Evolutionary conservation across 2,113 vertebrate species (phyloP).

Genomic region (Micronycteris hirsuta): DNA sequence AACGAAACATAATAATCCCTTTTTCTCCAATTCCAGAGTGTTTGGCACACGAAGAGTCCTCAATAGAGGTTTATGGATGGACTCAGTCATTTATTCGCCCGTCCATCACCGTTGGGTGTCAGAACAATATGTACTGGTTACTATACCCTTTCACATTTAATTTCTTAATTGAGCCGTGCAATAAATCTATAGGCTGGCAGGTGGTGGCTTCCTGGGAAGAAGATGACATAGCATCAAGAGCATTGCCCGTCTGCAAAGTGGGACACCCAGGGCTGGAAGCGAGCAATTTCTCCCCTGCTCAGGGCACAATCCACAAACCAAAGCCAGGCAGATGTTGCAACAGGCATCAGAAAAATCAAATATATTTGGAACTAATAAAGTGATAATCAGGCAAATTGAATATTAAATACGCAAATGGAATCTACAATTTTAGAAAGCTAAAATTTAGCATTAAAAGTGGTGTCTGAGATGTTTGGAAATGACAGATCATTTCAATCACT

Average conservation of each 20-base stretch:
- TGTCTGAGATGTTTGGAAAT: conserved; percentile 48
- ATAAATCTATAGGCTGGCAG: background rate
- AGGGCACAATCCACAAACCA: background rate
- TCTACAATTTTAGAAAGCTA: background rate
- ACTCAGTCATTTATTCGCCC: background rate
- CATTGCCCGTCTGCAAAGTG: background rate
- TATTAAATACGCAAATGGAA: conserved; percentile 31
- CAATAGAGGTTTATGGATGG: background rate
- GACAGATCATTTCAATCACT: conserved; percentile 38
- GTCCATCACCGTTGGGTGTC: background rate
- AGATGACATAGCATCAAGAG: accelerated
- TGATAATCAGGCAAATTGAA: conserved; percentile 39
- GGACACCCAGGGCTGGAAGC: background rate
- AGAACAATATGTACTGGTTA: background rate
- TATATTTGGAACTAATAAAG: conserved; percentile 28
- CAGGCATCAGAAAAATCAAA: background rate
- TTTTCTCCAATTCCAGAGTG: background rate
- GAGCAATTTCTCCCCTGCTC: background rate
- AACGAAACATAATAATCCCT: background rate
- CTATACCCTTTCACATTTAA: background rate
- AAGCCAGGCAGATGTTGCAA: background rate
- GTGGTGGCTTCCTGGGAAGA: background rate
- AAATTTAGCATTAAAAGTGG: conserved; percentile 29
- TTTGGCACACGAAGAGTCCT: background rate
- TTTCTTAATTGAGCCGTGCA: background rate